A percentile compares a stretch with the other conserved stretches of the same genome.
Evolutionary conservation across 2,797 vertebrate species (phyloP).

Genomic region (Craterocephalus amniculus): DNA sequence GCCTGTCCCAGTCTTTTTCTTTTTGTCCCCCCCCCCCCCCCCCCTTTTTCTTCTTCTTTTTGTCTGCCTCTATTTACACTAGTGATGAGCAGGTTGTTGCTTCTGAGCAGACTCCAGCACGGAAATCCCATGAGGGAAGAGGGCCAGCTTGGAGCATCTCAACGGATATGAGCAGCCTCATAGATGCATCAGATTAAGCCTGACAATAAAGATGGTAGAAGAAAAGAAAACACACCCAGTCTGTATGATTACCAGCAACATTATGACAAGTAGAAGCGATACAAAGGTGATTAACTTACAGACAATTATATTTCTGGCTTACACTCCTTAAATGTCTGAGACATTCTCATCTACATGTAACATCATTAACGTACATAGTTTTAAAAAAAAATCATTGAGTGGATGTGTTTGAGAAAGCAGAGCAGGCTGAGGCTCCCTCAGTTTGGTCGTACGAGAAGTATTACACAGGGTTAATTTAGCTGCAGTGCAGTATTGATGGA

Average conservation of each 20-base stretch:
- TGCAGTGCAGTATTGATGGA: conserved; percentile 77
- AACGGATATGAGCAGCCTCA: conserved; percentile 51
- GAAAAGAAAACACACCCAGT: conserved; percentile 2
- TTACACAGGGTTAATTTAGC: conserved; percentile 71
- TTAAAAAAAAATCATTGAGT: conserved; percentile 36
- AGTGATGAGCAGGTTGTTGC: conserved; percentile 79
- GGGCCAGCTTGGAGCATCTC: conserved; percentile 49
- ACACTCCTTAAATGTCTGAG: conserved; percentile 13
- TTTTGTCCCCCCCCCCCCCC: no score
- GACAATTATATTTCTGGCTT: conserved; percentile 26
- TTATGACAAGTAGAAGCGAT: conserved; percentile 20
- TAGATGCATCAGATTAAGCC: conserved; percentile 48
- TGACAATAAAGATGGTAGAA: conserved; percentile 22
- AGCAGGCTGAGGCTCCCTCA: conserved; percentile 41
- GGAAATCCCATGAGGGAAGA: conserved; percentile 58
- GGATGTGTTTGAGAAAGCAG: conserved; percentile 52
- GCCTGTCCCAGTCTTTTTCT: conserved; percentile 75
- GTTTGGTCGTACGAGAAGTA: conserved; percentile 53
- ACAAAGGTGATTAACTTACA: conserved; percentile 22
- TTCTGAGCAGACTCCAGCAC: conserved; percentile 71
- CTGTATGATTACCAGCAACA: conserved; percentile 15
- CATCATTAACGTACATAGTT: conserved; percentile 32
- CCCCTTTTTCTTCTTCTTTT: conserved; percentile 7
- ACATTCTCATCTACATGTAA: conserved; percentile 14
- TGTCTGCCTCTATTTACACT: conserved; percentile 67